Percentiles rank a stretch among this genome's conserved stretches.
These are phyloP conservation scores for Nebria ingens DNA, from an alignment of 1,140 invertebrate species.

Conservation along the genomic window DNA sequence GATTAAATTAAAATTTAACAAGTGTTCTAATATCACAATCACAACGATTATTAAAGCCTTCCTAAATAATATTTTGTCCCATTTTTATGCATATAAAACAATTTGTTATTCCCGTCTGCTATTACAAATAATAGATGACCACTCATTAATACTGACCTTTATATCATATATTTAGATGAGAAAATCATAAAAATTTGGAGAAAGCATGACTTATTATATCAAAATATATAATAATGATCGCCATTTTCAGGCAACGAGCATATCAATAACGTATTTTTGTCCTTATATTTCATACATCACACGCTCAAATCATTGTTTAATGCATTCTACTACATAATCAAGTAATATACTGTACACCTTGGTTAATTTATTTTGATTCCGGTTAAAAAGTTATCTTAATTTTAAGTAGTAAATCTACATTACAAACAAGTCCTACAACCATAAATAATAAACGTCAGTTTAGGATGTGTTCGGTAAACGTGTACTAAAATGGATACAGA, in stretches of 20 bases:
- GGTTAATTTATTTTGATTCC: background rate
- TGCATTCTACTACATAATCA: background rate
- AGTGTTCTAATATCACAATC: no score
- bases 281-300: background rate
- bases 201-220: slow-evolving; percentile 6
- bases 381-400: background rate
- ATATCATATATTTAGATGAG: background rate
- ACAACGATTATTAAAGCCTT: no score
- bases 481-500: no score
- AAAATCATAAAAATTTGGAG: slow-evolving; percentile 7
- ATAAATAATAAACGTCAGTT: slow-evolving; percentile 7
- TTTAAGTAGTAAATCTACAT: slow-evolving; percentile 3
- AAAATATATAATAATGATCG: slow-evolving; percentile 9
- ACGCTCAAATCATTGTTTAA: background rate
- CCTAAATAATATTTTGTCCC: no score
- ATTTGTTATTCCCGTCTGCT: no score
- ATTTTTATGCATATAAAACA: no score
- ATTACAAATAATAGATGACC: no score
- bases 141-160: background rate
- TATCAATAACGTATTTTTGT: slow-evolving; percentile 7
- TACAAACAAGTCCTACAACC: slow-evolving; percentile 8
- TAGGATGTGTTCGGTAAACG: background rate
- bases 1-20: no score
- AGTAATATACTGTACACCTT: background rate
- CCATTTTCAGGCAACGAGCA: slow-evolving; percentile 4